Conservation (phyloP, 2,888 invertebrate genomes). For the Meandrusa payeni region DNA sequence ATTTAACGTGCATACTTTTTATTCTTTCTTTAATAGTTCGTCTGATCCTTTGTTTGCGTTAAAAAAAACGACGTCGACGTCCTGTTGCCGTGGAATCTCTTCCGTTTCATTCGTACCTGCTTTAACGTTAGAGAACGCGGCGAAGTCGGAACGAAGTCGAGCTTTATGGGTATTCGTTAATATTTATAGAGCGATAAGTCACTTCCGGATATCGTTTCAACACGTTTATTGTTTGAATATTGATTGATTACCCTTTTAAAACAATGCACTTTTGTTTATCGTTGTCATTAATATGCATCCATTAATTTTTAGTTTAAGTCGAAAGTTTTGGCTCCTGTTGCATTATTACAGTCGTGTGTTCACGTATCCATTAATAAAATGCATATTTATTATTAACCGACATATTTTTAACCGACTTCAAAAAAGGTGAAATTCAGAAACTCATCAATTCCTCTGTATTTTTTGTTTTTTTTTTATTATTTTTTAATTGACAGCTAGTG, state of each 20-base stretch:
- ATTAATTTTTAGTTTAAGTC: too few relatives aligned
- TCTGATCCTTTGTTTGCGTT: constrained; percentile 15
- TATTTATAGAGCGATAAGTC: constrained; percentile 41
- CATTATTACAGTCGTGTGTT: too few relatives aligned
- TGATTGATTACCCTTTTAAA: constrained; percentile 40
- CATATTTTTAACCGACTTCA: too few relatives aligned
- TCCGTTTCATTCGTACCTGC: constrained; percentile 16
- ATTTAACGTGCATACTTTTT: constrained; percentile 17
- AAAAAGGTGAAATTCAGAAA: too few relatives aligned
- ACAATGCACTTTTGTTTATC: constrained; percentile 4
- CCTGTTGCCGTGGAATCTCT: constrained; percentile 12
- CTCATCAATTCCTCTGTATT: too few relatives aligned
- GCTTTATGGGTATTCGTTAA: constrained; percentile 34
- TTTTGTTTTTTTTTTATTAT: too few relatives aligned
- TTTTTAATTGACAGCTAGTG: too few relatives aligned
- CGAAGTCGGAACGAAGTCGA: constrained; percentile 43
- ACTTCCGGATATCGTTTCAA: constrained; percentile 45
- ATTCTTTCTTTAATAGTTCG: constrained; percentile 12
- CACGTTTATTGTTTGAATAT: constrained; percentile 49
- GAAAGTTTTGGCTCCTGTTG: too few relatives aligned
- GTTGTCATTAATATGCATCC: constrained; percentile 18
- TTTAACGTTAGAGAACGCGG: constrained; percentile 10
- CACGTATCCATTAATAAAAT: too few relatives aligned
- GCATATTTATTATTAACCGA: too few relatives aligned
- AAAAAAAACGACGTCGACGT: constrained; percentile 7